Conservation (phyloP, 2,888 invertebrate species). For the Noctua fimbriata region DNA sequence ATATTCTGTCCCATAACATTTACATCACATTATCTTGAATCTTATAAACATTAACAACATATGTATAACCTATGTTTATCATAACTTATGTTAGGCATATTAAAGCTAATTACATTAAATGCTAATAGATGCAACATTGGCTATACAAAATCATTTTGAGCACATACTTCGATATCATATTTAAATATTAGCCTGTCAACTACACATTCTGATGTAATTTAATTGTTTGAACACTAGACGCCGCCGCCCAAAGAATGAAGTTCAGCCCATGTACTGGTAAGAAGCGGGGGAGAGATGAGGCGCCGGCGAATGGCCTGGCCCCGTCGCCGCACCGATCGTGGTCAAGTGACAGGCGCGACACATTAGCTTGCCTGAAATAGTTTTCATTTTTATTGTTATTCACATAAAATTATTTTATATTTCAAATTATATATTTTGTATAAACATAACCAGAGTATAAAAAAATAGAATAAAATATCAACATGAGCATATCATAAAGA, state of each 20-base stretch:
- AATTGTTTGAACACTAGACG: conserved; percentile 57
- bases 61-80: conserved; percentile 39
- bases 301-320: conserved; percentile 93
- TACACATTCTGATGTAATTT: conserved; percentile 44
- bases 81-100: conserved; percentile 55
- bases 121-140: conserved; percentile 60
- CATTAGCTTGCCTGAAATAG: conserved; percentile 94
- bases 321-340: conserved; percentile 92
- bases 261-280: conserved; percentile 95
- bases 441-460: conserved; percentile 12
- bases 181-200: conserved; percentile 52
- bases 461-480: conserved; percentile 35
- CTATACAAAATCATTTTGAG: conserved; percentile 62
- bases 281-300: conserved; percentile 95
- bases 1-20: conserved; percentile 11
- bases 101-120: conserved; percentile 67
- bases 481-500: conserved; percentile 15
- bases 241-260: conserved; percentile 56
- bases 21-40: conserved; percentile 47
- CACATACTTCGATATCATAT: conserved; percentile 54
- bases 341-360: conserved; percentile 98
- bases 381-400: conserved; percentile 32
- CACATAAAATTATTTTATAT: conserved; percentile 25
- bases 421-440: conserved; percentile 38
- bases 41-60: conserved; percentile 52